Percentiles rank a stretch among this genome's conserved stretches.
Conservation (phyloP, 2,113 vertebrate species). For the Xerus inauris region DNA sequence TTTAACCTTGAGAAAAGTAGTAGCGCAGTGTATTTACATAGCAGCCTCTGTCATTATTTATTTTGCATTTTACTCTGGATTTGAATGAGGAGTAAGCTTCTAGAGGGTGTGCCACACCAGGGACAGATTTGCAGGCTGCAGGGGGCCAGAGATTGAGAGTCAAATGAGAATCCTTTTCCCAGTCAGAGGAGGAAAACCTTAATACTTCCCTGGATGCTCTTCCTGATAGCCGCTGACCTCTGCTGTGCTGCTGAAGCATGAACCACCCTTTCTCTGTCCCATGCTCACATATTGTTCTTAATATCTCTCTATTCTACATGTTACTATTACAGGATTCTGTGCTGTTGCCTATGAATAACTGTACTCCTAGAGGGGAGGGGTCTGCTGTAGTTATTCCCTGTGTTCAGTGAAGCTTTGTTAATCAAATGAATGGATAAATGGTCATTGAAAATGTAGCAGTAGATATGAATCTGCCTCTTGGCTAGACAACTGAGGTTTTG, state of each 20-base stretch:
- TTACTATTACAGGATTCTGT: background rate
- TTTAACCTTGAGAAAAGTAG: background rate
- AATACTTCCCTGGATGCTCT: background rate
- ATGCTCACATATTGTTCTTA: background rate
- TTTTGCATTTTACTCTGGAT: background rate
- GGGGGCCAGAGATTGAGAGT: background rate
- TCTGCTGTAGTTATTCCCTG: background rate
- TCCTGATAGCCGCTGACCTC: background rate
- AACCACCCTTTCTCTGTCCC: background rate
- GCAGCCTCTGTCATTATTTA: background rate
- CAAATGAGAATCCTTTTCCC: background rate
- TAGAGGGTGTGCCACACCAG: background rate
- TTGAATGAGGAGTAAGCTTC: constrained; percentile 3
- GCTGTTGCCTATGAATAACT: background rate
- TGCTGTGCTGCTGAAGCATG: background rate
- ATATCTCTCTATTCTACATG: background rate
- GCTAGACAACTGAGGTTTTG: background rate
- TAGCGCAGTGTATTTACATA: background rate
- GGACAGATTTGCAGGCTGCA: background rate
- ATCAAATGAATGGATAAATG: background rate
- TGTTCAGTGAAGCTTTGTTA: constrained; percentile 1
- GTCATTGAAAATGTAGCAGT: background rate
- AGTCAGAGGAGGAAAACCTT: background rate
- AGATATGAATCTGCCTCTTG: background rate
- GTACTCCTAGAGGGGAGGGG: background rate